A percentile compares a stretch with the other conserved stretches of the same genome.
Conservation (phyloP, 2,888 invertebrate species). For the Xylophagus ater region DNA sequence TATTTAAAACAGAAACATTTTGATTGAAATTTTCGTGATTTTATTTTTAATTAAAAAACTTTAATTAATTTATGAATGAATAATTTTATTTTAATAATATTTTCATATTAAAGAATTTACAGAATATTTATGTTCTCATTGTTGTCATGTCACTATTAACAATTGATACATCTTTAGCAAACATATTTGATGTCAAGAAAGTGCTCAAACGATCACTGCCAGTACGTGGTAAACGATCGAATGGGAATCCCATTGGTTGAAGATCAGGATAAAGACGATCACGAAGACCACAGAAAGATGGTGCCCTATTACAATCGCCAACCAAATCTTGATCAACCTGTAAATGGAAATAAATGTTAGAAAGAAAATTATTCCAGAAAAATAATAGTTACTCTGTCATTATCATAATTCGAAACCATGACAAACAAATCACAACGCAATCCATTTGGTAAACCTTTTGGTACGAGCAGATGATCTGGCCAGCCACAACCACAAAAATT, state of each 20-base stretch:
- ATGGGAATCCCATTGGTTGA: slow-evolving; percentile 76
- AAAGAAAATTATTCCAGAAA: background rate
- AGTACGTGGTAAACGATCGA: slow-evolving; percentile 56
- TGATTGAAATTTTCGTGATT: too few species aligned
- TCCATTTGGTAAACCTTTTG: slow-evolving; percentile 61
- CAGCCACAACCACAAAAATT: slow-evolving; percentile 88
- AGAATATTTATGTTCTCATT: too few species aligned
- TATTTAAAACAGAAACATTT: too few species aligned
- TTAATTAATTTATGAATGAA: too few species aligned
- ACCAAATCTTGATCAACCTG: slow-evolving; percentile 35
- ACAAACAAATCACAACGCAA: too few species aligned
- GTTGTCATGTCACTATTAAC: slow-evolving; percentile 47
- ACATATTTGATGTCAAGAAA: slow-evolving; percentile 69
- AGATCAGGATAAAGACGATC: slow-evolving; percentile 69
- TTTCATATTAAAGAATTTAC: too few species aligned
- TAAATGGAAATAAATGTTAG: background rate
- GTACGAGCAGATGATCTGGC: slow-evolving; percentile 66
- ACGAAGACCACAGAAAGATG: slow-evolving; percentile 67
- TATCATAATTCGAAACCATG: too few species aligned
- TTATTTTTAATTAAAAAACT: too few species aligned
- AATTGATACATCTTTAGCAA: slow-evolving; percentile 46
- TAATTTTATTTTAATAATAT: too few species aligned
- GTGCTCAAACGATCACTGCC: slow-evolving; percentile 47
- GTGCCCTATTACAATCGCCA: slow-evolving; percentile 56
- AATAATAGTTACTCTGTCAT: slow-evolving; percentile 41